Conservation (phyloP, 2,888 invertebrate species). For the Zaprionus bogoriensis region DNA sequence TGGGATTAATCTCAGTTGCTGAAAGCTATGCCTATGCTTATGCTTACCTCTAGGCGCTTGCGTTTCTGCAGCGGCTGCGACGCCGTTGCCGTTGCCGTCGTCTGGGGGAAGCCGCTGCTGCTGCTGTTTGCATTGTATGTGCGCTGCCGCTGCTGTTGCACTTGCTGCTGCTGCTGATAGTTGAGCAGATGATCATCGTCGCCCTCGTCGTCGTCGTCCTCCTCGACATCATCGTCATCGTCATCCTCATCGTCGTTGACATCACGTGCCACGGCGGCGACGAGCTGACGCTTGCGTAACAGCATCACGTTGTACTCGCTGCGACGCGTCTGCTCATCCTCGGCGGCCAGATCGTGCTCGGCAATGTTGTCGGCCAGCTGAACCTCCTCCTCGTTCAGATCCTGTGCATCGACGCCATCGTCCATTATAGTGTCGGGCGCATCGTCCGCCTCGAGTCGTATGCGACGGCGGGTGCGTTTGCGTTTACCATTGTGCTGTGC, state of each 20-base stretch:
- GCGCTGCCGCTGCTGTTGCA: constrained; percentile 5
- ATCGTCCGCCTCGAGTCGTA: constrained; percentile 61
- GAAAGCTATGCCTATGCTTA: background rate
- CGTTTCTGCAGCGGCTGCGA: constrained; percentile 27
- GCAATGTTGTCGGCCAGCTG: constrained; percentile 69
- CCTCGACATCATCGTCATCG: constrained; percentile 43
- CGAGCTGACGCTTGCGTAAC: constrained; percentile 37
- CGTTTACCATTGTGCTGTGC: constrained; percentile 34
- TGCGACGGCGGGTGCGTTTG: constrained; percentile 74
- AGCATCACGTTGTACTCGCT: constrained; percentile 55
- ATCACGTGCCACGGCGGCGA: constrained; percentile 15
- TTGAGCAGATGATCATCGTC: constrained; percentile 49
- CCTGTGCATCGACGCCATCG: constrained; percentile 61
- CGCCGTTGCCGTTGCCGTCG: background rate
- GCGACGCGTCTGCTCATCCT: constrained; percentile 59
- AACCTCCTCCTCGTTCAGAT: constrained; percentile 62
- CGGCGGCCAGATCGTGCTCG: constrained; percentile 61
- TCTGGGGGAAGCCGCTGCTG: background rate
- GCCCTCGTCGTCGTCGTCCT: constrained; percentile 51
- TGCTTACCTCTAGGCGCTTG: constrained; percentile 27
- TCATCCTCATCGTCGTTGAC: constrained; percentile 43
- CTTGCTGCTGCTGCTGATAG: constrained; percentile 11
- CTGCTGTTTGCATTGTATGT: background rate
- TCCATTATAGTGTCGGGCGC: constrained; percentile 46
- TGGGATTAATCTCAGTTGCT: background rate